phyloP scores from a whole-genome alignment of 2,797 vertebrate genomes.

The Nasua narica region DNA sequence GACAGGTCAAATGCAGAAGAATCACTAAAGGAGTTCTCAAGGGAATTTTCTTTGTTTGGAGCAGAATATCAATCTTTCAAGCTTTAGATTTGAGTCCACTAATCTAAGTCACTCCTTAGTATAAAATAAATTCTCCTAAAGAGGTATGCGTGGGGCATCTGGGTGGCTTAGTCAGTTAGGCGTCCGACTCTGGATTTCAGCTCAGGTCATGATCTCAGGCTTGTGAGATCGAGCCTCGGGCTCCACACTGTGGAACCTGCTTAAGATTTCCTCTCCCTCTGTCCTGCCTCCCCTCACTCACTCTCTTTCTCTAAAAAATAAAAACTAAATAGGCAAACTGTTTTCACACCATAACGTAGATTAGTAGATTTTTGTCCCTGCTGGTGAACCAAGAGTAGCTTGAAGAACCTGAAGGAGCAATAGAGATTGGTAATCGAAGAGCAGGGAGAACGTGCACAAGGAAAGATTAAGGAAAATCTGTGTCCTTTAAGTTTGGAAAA shows the following conservation, averaged over 20 bases:
- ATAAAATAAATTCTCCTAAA: constrained; percentile 4
- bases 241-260: not conserved
- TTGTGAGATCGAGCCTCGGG: not conserved
- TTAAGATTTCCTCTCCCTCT: not conserved
- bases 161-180: not conserved
- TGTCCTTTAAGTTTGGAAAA: not conserved
- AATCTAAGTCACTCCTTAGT: not conserved
- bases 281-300: not conserved
- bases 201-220: not conserved
- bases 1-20: not conserved
- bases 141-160: not conserved
- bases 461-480: not conserved
- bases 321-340: not conserved
- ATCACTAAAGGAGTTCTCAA: not conserved
- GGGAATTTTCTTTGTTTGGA: not conserved
- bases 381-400: not conserved
- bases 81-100: not conserved
- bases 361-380: not conserved
- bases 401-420: not conserved
- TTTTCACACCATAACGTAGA: not conserved
- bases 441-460: not conserved
- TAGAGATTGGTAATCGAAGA: not conserved
- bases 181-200: not conserved
- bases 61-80: not conserved
- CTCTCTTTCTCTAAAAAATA: not conserved